These are phyloP conservation scores for Piaya cayana DNA, from an alignment of 2,113 vertebrate genomes.

Conservation along the genomic window DNA sequence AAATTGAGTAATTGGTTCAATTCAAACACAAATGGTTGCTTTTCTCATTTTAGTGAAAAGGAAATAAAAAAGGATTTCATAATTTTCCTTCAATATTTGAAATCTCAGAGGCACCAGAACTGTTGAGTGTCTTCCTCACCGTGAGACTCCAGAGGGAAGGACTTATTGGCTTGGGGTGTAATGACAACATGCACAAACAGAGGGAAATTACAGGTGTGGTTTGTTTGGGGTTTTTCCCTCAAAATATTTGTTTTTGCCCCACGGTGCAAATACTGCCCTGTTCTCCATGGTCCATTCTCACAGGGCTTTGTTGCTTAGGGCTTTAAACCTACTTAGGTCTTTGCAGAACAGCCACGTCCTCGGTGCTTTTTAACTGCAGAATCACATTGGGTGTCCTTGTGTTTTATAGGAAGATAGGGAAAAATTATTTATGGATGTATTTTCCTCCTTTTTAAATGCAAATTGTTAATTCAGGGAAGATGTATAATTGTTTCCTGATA, in stretches of 20 bases:
- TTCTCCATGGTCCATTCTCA: not conserved
- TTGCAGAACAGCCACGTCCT: not conserved
- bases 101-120: not conserved
- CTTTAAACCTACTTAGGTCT: not conserved
- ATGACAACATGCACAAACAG: not conserved
- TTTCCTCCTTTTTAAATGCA: slow-evolving; percentile 36
- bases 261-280: not conserved
- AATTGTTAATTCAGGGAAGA: slow-evolving; percentile 51
- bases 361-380: not conserved
- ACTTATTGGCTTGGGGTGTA: not conserved
- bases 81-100: not conserved
- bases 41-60: not conserved
- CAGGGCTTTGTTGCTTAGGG: not conserved
- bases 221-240: fast-evolving
- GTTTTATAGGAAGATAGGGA: not conserved
- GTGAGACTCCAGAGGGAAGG: not conserved
- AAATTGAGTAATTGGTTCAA: not conserved
- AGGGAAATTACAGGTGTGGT: not conserved
- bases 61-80: not conserved
- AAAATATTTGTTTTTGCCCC: not conserved
- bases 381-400: not conserved
- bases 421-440: slow-evolving; percentile 5
- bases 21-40: not conserved
- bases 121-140: not conserved
- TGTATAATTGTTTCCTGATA: slow-evolving; percentile 52